Conservation (phyloP, 2,113 vertebrate genomes). For the Puma concolor region DNA sequence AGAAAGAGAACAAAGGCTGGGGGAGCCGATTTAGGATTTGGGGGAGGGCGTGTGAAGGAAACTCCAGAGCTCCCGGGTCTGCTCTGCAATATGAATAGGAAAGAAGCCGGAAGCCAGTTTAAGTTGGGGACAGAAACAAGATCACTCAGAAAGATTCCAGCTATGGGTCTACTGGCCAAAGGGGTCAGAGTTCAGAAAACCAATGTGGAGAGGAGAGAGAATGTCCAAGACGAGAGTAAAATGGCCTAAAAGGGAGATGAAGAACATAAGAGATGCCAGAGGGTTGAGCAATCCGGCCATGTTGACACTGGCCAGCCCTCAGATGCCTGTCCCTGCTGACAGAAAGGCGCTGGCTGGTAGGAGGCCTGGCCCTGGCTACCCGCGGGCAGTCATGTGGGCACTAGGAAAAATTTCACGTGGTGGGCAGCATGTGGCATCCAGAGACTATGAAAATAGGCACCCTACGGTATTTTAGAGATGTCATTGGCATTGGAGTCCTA, state of each 20-base stretch:
- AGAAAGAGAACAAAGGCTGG: neutral
- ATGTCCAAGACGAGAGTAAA: neutral
- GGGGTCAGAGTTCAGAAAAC: neutral
- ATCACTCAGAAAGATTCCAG: neutral
- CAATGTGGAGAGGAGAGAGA: neutral
- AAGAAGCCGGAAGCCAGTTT: neutral
- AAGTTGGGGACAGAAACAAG: neutral
- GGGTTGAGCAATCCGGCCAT: fast-evolving
- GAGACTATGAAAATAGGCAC: neutral
- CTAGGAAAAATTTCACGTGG: neutral
- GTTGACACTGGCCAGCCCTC: neutral
- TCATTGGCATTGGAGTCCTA: neutral
- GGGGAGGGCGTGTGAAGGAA: neutral
- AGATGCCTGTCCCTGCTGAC: fast-evolving
- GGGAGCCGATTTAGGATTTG: neutral
- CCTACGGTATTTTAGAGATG: neutral
- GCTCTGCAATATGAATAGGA: neutral
- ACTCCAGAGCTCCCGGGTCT: neutral
- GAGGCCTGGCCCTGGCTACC: neutral
- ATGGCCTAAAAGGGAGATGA: neutral
- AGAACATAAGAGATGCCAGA: neutral
- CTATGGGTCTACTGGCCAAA: neutral
- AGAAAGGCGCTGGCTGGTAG: neutral
- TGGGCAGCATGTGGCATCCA: neutral
- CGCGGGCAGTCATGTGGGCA: neutral